Conservation (phyloP, 2,888 invertebrate species). For the Selenia dentaria region DNA sequence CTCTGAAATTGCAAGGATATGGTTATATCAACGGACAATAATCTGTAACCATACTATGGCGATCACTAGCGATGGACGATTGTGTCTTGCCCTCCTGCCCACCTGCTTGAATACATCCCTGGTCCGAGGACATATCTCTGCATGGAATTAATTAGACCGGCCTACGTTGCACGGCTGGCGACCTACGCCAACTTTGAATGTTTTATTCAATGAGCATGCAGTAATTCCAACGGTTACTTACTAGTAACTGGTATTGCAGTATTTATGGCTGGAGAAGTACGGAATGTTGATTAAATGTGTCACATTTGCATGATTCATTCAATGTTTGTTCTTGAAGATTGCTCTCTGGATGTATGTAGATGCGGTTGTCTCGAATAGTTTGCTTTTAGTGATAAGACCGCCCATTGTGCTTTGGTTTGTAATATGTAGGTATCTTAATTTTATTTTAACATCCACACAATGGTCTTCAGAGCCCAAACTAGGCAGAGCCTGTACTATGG, state of each 20-base stretch:
- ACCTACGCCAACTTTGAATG: conserved; percentile 24
- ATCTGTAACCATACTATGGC: too few species aligned
- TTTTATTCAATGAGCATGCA: conserved; percentile 18
- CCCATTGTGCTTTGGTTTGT: too few species aligned
- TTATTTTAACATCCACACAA: too few species aligned
- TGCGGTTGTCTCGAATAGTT: too few species aligned
- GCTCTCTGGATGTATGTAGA: not conserved
- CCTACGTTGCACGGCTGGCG: conserved; percentile 22
- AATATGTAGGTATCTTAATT: too few species aligned
- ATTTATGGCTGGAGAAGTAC: not conserved
- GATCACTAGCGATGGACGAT: too few species aligned
- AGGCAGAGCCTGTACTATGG: too few species aligned
- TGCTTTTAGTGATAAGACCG: too few species aligned
- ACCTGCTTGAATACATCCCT: not conserved
- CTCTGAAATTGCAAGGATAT: too few species aligned
- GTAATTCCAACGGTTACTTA: conserved; percentile 7
- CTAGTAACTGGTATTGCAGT: not conserved
- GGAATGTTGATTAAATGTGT: not conserved
- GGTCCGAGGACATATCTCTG: conserved; percentile 13
- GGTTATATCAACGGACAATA: too few species aligned
- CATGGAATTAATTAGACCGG: conserved; percentile 69
- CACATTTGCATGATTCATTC: not conserved
- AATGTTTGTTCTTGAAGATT: not conserved
- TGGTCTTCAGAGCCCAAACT: too few species aligned
- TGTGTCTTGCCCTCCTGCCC: too few species aligned